Conservation (phyloP, 2,888 invertebrate genomes). For the Cylindroiulus punctatus region DNA sequence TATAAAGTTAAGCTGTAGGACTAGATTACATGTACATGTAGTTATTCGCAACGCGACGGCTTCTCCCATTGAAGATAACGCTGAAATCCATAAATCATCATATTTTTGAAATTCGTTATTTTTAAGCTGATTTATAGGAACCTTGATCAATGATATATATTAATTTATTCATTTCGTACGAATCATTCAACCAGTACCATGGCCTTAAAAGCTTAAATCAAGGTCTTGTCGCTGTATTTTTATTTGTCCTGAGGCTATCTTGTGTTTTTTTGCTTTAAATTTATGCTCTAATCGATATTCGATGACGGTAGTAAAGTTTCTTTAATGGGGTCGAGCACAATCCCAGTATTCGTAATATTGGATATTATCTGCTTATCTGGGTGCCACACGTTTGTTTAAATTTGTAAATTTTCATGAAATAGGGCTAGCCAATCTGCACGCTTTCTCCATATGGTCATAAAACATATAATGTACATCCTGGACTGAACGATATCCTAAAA, state of each 20-base stretch:
- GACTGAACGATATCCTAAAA: background rate
- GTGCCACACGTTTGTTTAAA: background rate
- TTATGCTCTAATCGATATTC: background rate
- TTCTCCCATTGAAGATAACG: too few species aligned
- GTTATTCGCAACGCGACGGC: too few species aligned
- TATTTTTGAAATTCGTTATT: background rate
- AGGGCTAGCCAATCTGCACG: background rate
- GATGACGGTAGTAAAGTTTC: background rate
- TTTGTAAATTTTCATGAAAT: background rate
- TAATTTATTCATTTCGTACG: background rate
- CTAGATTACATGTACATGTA: too few species aligned
- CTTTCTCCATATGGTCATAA: background rate
- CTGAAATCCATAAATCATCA: too few species aligned
- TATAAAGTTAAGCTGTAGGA: too few species aligned
- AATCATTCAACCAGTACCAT: background rate
- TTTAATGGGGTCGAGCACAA: too few species aligned
- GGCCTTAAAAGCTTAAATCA: background rate
- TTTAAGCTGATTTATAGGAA: background rate
- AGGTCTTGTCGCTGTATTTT: background rate
- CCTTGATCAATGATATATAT: background rate
- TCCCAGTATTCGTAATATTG: too few species aligned
- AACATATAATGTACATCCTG: background rate
- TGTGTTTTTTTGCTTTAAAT: too few species aligned
- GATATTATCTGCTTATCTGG: too few species aligned
- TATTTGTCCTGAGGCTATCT: background rate